Evolutionary conservation across 2,888 invertebrate genomes (phyloP).

Genomic region (Neoscelio sp.): DNA sequence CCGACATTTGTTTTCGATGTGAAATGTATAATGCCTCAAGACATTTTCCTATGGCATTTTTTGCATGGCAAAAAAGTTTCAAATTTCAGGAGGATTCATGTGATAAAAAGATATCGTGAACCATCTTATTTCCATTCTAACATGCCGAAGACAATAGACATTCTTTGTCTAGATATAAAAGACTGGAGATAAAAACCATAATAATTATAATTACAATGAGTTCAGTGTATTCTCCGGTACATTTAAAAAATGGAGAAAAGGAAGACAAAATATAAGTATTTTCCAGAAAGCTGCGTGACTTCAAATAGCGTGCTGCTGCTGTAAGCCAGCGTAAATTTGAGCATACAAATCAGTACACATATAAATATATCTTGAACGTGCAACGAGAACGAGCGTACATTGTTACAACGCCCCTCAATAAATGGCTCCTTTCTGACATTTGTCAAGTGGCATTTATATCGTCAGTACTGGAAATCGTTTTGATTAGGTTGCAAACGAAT

Average conservation of each 20-base stretch:
- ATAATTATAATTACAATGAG: conserved; percentile 63
- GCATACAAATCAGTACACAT: conserved; percentile 62
- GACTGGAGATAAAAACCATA: conserved; percentile 54
- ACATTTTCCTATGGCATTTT: conserved; percentile 34
- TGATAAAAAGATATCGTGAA: conserved; percentile 60
- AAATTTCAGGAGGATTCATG: conserved; percentile 58
- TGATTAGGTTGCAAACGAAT: conserved; percentile 47
- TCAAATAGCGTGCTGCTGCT: conserved; percentile 48
- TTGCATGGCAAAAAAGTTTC: conserved; percentile 30
- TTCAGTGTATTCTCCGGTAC: conserved; percentile 48
- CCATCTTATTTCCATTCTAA: conserved; percentile 52
- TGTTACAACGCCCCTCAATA: conserved; percentile 29
- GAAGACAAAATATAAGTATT: conserved; percentile 38
- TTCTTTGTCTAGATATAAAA: conserved; percentile 56
- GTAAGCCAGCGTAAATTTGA: conserved; percentile 59
- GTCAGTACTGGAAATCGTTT: conserved; percentile 27
- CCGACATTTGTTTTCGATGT: conserved; percentile 42
- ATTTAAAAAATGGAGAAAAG: conserved; percentile 34
- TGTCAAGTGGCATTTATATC: conserved; percentile 40
- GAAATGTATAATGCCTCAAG: conserved; percentile 35
- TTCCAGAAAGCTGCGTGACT: conserved; percentile 63
- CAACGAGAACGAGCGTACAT: conserved; percentile 42
- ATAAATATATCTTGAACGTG: conserved; percentile 34
- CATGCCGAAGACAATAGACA: conserved; percentile 52
- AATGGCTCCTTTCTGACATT: conserved; percentile 43